Evolutionary conservation across 2,888 invertebrate genomes (phyloP).

Genomic region (Chaitophorus viminalis): DNA sequence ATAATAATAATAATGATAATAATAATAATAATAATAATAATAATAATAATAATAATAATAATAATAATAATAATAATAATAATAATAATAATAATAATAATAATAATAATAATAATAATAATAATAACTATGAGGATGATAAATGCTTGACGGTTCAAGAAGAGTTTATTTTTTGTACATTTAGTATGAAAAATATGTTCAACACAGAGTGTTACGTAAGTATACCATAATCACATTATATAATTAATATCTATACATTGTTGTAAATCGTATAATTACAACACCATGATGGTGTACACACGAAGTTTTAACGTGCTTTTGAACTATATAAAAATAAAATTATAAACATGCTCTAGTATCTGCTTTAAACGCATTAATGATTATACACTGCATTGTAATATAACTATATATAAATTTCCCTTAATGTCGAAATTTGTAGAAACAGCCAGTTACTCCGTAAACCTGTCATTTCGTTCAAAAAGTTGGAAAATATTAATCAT

Average conservation of each 20-base stretch:
- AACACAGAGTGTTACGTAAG: not conserved
- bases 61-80: too few relatives aligned
- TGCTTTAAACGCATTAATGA: not conserved
- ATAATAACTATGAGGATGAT: too few relatives aligned
- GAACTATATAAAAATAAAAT: not conserved
- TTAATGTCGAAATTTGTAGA: not conserved
- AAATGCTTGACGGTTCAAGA: too few relatives aligned
- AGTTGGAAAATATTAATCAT: not conserved
- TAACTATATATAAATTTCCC: not conserved
- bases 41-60: too few relatives aligned
- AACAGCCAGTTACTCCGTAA: not conserved
- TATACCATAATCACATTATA: not conserved
- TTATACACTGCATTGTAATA: not conserved
- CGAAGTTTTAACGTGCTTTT: not conserved
- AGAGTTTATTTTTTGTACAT: not conserved
- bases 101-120: too few relatives aligned
- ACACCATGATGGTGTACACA: not conserved
- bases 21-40: too few relatives aligned
- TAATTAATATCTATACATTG: conserved; percentile 1
- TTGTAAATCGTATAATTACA: conserved; percentile 1
- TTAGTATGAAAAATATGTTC: too few relatives aligned
- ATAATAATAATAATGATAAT: too few relatives aligned
- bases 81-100: too few relatives aligned
- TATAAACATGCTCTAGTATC: not conserved
- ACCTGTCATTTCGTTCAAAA: not conserved